Evolutionary conservation across 2,888 invertebrate genomes (phyloP), one percentile per base, ranked within the genome.

Genomic region (Alsophila aescularia): DNA sequence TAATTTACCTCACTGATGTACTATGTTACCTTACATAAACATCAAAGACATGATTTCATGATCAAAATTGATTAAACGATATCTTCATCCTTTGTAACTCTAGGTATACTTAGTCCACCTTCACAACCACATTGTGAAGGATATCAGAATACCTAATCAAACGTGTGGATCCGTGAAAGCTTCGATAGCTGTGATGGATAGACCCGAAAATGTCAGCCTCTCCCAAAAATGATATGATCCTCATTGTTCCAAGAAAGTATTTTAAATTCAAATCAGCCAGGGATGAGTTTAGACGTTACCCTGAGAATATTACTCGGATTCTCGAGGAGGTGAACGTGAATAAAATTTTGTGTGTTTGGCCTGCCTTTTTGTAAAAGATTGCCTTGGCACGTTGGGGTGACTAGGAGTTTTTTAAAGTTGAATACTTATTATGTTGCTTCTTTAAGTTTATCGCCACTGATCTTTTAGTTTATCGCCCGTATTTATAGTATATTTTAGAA

Each of bases 221-320:
- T 44, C 62, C 60, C 31, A 67, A 72, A 73, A 79, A 79, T 73
- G 72, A 76, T 71, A 77, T 72, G 71, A 66, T 66, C 71, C 74
- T 71, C 79, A 79, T 81, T 82, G 81, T 82, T 79, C 71, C 65
- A 66, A 49, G 65, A 72, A 77, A 75, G 69, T 73, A 80, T 81
- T 81, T 82, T 78, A 81, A 82, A 81, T 83, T 82, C 79, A 80
- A 83, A 81, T 81, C 75, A 77, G 78, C 77, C 68, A 21, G 64
- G 64, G 69, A 68, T 72, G 71, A 72, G 69, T 70, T 76, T 69
- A 69, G 71, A 61, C 67, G 66, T 56, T 68, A 75, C 76, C 71
- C 75, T 69, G 66, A 70, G 68, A 69, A 75, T 77, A 77, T 75
- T 70, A 69, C 66, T 64, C 48, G 58, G 63, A 63, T 55, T 32